Evolutionary conservation across 2,888 invertebrate genomes (phyloP).

Genomic region (Stenchaetothrips biformis): DNA sequence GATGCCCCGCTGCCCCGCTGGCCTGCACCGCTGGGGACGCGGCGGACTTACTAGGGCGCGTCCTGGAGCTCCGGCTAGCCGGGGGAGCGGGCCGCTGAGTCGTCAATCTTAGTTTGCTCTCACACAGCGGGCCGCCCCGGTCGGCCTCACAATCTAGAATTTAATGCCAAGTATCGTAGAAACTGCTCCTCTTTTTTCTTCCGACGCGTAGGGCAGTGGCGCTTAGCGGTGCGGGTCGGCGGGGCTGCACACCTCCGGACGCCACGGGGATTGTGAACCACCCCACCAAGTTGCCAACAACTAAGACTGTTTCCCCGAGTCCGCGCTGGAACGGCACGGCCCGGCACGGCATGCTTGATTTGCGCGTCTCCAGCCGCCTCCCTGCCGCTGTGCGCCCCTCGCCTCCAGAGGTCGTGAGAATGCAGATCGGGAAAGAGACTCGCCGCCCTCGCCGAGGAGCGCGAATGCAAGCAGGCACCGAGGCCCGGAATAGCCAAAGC

Average conservation of each 20-base stretch:
- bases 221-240: too few relatives aligned
- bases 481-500: neutral
- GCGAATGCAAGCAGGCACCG: neutral
- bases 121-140: neutral
- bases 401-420: neutral
- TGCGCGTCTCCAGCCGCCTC: neutral
- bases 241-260: too few relatives aligned
- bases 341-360: neutral
- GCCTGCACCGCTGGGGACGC: neutral
- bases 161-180: neutral
- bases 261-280: too few relatives aligned
- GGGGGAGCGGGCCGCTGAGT: too few relatives aligned
- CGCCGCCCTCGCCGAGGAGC: too few relatives aligned
- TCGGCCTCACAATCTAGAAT: neutral
- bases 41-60: neutral
- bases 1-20: too few relatives aligned
- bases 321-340: too few relatives aligned
- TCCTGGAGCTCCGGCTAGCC: neutral
- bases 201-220: too few relatives aligned
- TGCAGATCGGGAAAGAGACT: too few relatives aligned
- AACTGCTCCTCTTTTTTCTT: too few relatives aligned
- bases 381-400: neutral
- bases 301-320: too few relatives aligned
- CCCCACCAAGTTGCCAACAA: too few relatives aligned
- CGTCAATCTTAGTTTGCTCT: neutral